Percentiles rank a stretch among this genome's conserved stretches.
Conservation (phyloP, 2,113 vertebrate species). For the Cinclus cinclus region DNA sequence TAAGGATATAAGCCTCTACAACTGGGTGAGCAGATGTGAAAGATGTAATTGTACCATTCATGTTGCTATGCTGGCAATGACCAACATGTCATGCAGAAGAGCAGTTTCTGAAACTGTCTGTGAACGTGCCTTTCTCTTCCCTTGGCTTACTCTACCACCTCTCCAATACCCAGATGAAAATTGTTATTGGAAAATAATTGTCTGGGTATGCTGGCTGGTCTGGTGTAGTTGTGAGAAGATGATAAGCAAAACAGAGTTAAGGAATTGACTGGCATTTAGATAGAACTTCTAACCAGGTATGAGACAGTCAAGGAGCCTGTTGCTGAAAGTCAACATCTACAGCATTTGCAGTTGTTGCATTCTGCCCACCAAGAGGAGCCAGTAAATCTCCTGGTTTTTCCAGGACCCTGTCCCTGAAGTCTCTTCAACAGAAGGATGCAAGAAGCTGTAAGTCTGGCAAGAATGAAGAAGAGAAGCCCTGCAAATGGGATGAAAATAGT, state of each 20-base stretch:
- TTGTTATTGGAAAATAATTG: neutral
- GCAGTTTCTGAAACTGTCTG: neutral
- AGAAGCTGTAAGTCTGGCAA: neutral
- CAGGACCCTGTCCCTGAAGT: neutral
- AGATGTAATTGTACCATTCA: neutral
- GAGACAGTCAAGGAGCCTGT: fast-evolving
- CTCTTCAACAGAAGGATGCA: neutral
- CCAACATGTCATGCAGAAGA: neutral
- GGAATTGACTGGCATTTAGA: neutral
- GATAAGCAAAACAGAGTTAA: neutral
- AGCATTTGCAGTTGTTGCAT: neutral
- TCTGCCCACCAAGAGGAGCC: neutral
- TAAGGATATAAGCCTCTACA: neutral
- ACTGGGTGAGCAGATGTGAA: neutral
- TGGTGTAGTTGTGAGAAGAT: neutral
- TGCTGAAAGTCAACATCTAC: neutral
- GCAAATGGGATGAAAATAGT: neutral
- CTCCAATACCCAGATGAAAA: neutral
- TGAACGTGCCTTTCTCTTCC: neutral
- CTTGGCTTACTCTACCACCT: neutral
- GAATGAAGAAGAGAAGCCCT: neutral
- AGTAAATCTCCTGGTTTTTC: neutral
- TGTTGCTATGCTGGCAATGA: neutral
- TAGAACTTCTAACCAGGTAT: neutral
- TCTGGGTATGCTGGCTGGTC: neutral